Percentiles rank a stretch among this genome's conserved stretches.
Evolutionary conservation across 2,113 vertebrate genomes (phyloP).

Genomic region (Lates calcarifer): DNA sequence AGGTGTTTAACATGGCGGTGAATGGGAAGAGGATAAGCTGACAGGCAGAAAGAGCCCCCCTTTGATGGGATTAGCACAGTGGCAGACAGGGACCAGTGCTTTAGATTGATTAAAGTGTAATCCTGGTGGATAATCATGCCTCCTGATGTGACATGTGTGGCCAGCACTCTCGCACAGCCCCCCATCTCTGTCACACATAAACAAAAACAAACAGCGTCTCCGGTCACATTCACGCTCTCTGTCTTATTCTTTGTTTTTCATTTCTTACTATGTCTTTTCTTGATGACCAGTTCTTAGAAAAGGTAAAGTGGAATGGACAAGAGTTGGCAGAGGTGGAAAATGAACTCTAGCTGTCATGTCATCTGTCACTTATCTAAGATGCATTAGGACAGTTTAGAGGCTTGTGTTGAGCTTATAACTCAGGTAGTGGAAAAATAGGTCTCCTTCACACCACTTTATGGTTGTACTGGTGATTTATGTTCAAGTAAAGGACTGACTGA

Average conservation of each 20-base stretch:
- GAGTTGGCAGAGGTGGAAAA: slow-evolving; percentile 34
- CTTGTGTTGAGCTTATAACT: neutral
- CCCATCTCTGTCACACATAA: neutral
- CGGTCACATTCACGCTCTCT: neutral
- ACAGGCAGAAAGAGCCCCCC: slow-evolving; percentile 73
- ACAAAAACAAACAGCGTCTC: slow-evolving; percentile 39
- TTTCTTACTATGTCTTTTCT: slow-evolving; percentile 4
- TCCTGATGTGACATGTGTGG: slow-evolving; percentile 74
- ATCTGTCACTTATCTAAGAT: slow-evolving; percentile 23
- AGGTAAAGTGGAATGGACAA: slow-evolving; percentile 30
- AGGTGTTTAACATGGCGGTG: slow-evolving; percentile 67
- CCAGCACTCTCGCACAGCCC: slow-evolving; percentile 29
- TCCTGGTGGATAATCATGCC: slow-evolving; percentile 78
- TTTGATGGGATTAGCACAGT: slow-evolving; percentile 79
- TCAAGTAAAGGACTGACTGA: neutral
- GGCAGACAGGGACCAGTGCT: slow-evolving; percentile 74
- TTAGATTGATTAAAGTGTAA: slow-evolving; percentile 84
- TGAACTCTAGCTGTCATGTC: slow-evolving; percentile 8
- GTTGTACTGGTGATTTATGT: neutral
- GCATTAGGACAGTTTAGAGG: slow-evolving; percentile 19
- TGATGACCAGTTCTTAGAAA: slow-evolving; percentile 17
- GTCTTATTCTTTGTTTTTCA: neutral
- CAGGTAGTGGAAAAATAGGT: neutral
- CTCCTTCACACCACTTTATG: neutral
- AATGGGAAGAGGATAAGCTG: slow-evolving; percentile 71